phyloP scores from a whole-genome alignment of 2,797 vertebrate species.

The Picus viridis region DNA sequence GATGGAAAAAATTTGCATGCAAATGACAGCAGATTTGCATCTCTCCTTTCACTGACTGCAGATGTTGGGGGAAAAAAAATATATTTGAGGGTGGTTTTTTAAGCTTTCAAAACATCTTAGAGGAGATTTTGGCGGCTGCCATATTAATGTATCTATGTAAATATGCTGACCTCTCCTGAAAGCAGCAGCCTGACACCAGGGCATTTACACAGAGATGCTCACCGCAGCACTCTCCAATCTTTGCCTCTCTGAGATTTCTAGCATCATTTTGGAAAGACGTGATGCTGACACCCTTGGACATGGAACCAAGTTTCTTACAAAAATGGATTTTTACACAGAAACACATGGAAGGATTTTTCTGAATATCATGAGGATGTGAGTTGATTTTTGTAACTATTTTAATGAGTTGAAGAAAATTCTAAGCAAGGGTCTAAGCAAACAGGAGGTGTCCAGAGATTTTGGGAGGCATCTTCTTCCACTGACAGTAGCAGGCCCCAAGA shows the following conservation, averaged over 20 bases:
- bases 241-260: not conserved
- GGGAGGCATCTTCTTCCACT: not conserved
- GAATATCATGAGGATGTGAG: fast-evolving
- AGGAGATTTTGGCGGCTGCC: slow-evolving; percentile 21
- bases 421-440: not conserved
- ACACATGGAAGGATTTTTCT: not conserved
- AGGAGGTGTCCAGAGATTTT: not conserved
- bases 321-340: not conserved
- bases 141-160: not conserved
- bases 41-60: slow-evolving; percentile 68
- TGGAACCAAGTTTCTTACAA: fast-evolving
- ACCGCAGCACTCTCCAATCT: not conserved
- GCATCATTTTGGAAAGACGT: not conserved
- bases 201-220: not conserved
- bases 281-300: not conserved
- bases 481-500: fast-evolving
- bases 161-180: slow-evolving; percentile 59
- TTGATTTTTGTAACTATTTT: not conserved
- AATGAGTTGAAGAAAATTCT: not conserved
- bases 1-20: slow-evolving; percentile 70
- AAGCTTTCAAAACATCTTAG: slow-evolving; percentile 43
- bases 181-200: not conserved
- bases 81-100: not conserved
- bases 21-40: slow-evolving; percentile 68
- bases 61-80: slow-evolving; percentile 62